Evolutionary conservation across 2,888 invertebrate species (phyloP).

Genomic region (Pseudeuparius sepicola): DNA sequence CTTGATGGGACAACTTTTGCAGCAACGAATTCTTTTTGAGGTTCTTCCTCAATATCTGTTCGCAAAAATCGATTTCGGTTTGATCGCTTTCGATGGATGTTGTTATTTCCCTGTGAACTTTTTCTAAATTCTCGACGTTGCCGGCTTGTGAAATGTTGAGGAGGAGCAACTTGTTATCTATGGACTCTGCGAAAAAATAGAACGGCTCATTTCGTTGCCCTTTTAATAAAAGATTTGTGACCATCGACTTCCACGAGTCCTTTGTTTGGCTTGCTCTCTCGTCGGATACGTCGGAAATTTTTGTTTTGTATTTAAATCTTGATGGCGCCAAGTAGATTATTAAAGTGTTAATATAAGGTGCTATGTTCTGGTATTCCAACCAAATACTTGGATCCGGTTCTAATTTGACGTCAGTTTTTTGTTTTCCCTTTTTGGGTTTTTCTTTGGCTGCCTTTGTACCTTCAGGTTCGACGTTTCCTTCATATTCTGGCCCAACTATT

Average conservation of each 20-base stretch:
- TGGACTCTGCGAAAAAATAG: slow-evolving; percentile 32
- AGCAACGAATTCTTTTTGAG: no score
- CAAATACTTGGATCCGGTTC: slow-evolving; percentile 29
- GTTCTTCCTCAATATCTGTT: no score
- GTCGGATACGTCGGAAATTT: slow-evolving; percentile 26
- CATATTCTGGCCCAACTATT: slow-evolving; percentile 3
- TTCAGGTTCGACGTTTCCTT: slow-evolving; percentile 4
- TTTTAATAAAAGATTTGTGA: no score
- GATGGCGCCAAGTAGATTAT: slow-evolving; percentile 33
- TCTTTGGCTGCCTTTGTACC: slow-evolving; percentile 7
- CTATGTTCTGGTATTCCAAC: slow-evolving; percentile 31
- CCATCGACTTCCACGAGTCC: no score
- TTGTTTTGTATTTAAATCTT: slow-evolving; percentile 25
- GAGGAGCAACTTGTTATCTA: slow-evolving; percentile 30
- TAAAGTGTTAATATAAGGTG: slow-evolving; percentile 23
- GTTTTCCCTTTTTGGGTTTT: slow-evolving; percentile 10
- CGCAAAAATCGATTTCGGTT: no score
- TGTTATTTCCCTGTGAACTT: no score
- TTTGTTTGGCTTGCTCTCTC: slow-evolving; percentile 13
- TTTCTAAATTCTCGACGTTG: slow-evolving; percentile 16
- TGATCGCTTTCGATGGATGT: no score
- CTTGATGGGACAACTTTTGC: no score
- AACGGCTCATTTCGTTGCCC: slow-evolving; percentile 33
- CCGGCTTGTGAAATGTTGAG: slow-evolving; percentile 30
- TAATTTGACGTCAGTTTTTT: slow-evolving; percentile 5